A percentile compares a stretch with the other conserved stretches of the same genome.
Evolutionary conservation across 1,140 invertebrate genomes (phyloP).

Genomic region (Octopus sinensis): DNA sequence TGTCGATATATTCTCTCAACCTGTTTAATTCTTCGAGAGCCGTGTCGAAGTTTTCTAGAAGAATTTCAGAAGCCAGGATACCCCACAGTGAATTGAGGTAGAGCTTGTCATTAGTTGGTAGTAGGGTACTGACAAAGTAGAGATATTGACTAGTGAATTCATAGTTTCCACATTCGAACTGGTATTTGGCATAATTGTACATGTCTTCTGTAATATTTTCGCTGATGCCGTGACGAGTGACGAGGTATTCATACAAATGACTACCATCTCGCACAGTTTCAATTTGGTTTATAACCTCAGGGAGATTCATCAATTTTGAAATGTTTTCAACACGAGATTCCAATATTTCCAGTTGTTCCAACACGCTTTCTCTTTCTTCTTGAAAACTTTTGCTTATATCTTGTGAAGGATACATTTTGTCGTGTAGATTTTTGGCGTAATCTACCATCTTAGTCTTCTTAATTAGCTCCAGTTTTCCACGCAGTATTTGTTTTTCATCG

Average conservation of each 20-base stretch:
- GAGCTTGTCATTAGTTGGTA: constrained; percentile 85
- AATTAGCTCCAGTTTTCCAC: constrained; percentile 88
- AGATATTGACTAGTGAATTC: constrained; percentile 84
- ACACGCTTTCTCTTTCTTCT: constrained; percentile 74
- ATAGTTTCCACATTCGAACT: constrained; percentile 98
- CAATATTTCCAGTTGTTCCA: constrained; percentile 78
- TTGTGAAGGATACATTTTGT: constrained; percentile 73
- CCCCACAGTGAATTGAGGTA: constrained; percentile 97
- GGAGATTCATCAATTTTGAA: constrained; percentile 78
- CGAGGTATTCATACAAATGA: constrained; percentile 83
- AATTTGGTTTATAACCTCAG: constrained; percentile 88
- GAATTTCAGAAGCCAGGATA: constrained; percentile 94
- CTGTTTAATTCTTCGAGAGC: constrained; percentile 95
- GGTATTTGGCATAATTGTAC: constrained; percentile 92
- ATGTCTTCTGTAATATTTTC: constrained; percentile 88
- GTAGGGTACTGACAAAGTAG: constrained; percentile 31
- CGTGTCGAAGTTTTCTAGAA: constrained; percentile 96
- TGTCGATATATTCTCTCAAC: constrained; percentile 90
- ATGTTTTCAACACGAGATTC: constrained; percentile 82
- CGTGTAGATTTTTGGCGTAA: constrained; percentile 93
- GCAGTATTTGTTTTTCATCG: constrained; percentile 85
- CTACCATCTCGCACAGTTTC: constrained; percentile 89
- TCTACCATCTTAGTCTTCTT: constrained; percentile 99
- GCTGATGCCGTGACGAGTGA: constrained; percentile 75
- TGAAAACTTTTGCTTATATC: constrained; percentile 67